Evolutionary conservation across 2,888 invertebrate genomes (phyloP), one percentile per base, ranked within the genome.

Genomic region (Pachycephus smyrnensis): DNA sequence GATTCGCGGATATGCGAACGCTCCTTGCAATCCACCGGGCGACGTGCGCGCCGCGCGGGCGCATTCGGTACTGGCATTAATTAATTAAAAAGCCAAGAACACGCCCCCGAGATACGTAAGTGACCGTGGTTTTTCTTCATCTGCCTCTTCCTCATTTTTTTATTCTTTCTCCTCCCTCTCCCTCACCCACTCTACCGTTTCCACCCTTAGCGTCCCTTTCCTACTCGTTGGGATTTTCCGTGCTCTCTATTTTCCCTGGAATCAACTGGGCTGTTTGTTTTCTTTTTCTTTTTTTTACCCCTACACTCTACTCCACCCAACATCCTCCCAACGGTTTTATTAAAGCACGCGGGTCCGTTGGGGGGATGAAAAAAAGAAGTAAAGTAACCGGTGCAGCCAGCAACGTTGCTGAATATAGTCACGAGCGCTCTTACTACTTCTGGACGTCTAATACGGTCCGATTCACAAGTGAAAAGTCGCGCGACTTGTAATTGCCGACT

Each of bases 21-120:
- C 77, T 79, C 79, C 76, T 55, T 55, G 55, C 2, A 55, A 55
- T 55, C 23, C 55, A 55, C 55, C 9, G 55, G 23, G 55, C 55
- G 55, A 55, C 55, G 55, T 55, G 40, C 83, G 81, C 79, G 68
- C 79, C 76, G 80, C 82, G 80, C 75, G 79, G 77, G 80, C 79
- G 83, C 82, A 80, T 84, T 82, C 84, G 77, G 84, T 83, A 83
- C 83, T 23, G 9, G 85, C 83, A 85, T 88, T 88, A 86, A 85
- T 89, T 89, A 88, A 88, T 88, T 88, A 88, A 88, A 87, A 86
- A 86, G 83, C 82, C 82, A 83, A 84, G 84, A 83, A 85, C 79
- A 33, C 76, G 79, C 76, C 75, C 79, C 82, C 79, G 76, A 82
- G 79, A 80, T 80, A 82, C 76, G 79, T 83, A 82, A 55, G 55